Conservation (phyloP, 2,797 vertebrate genomes). For the Lophius americanus region DNA sequence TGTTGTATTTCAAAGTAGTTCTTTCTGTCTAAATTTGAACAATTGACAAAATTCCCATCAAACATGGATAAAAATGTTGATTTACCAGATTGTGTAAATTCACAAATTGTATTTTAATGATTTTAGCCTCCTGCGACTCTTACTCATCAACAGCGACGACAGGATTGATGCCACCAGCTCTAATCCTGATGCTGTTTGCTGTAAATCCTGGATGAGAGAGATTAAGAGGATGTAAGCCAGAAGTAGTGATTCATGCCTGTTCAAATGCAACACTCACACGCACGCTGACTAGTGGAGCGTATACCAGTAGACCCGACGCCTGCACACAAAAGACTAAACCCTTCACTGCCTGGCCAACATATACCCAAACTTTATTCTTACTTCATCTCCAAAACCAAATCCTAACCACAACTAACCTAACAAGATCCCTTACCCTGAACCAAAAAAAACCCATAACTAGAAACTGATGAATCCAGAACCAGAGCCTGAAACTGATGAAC, state of each 20-base stretch:
- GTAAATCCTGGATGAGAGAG: slow-evolving; percentile 54
- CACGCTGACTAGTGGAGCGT: background rate
- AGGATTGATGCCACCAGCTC: slow-evolving; percentile 34
- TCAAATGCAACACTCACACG: slow-evolving; percentile 9
- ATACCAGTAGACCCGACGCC: no score
- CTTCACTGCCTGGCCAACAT: no score
- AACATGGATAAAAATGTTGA: no score
- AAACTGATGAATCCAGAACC: background rate
- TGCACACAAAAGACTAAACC: no score
- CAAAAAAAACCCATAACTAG: background rate
- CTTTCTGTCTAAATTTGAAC: no score
- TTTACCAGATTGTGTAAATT: background rate
- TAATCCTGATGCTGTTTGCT: slow-evolving; percentile 48
- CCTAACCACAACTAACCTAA: background rate
- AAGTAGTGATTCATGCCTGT: slow-evolving; percentile 12
- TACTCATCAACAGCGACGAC: slow-evolving; percentile 11
- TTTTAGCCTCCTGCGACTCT: background rate
- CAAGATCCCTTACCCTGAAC: background rate
- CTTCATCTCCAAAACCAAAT: slow-evolving; percentile 1
- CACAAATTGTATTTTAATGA: slow-evolving; percentile 9
- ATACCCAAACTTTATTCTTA: background rate
- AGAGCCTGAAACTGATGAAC: no score
- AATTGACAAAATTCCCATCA: no score
- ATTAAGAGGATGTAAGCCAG: slow-evolving; percentile 53
- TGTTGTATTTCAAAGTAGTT: no score